Conservation (phyloP, 1,140 invertebrate species). For the Procambarus clarkii region DNA sequence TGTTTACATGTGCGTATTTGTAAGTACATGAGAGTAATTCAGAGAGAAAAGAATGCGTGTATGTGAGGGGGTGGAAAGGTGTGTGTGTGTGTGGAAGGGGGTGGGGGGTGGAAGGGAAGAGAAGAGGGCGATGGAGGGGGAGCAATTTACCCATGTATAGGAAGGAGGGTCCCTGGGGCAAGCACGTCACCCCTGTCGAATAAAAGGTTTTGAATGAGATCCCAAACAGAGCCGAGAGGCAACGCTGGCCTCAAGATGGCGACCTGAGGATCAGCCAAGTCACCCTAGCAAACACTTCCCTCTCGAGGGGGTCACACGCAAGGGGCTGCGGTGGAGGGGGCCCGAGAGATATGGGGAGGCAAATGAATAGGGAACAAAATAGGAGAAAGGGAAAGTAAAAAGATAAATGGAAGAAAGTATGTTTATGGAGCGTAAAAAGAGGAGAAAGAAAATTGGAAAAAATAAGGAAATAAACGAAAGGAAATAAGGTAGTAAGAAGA, state of each 20-base stretch:
- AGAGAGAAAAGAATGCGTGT: too few relatives aligned
- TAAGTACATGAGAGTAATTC: too few relatives aligned
- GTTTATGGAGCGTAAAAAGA: too few relatives aligned
- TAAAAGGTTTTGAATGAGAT: conserved; percentile 3
- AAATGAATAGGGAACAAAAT: not conserved
- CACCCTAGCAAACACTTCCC: not conserved
- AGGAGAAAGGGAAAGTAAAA: too few relatives aligned
- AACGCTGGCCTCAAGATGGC: conserved; percentile 2
- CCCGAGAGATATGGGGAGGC: not conserved
- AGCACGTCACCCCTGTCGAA: conserved; percentile 7
- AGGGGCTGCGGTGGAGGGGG: not conserved
- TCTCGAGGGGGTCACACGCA: not conserved
- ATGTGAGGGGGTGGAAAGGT: too few relatives aligned
- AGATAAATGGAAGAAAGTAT: too few relatives aligned
- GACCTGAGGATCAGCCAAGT: not conserved
- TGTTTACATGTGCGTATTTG: too few relatives aligned
- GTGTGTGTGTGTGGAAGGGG: not conserved
- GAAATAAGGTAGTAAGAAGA: too few relatives aligned
- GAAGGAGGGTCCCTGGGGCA: not conserved
- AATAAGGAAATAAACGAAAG: too few relatives aligned
- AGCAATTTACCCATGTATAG: not conserved
- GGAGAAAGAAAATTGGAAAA: too few relatives aligned
- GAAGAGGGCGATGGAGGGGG: not conserved
- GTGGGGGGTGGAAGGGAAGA: not conserved
- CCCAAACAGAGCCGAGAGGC: conserved; percentile 4